phyloP scores from a whole-genome alignment of 2,888 invertebrate species.

The Helleia helle region DNA sequence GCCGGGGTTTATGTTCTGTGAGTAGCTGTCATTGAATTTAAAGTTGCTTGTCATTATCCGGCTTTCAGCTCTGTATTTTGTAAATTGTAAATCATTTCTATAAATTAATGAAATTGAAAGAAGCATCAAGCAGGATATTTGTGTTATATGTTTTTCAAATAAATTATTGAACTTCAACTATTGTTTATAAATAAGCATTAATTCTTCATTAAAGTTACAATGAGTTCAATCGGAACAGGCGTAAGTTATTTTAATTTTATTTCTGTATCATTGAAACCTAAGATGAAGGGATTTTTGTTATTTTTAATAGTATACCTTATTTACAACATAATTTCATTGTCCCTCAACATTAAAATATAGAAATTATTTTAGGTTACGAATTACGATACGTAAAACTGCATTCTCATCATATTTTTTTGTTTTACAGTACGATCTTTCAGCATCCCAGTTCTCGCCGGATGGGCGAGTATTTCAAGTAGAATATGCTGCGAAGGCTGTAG shows the following conservation, averaged over 20 bases:
- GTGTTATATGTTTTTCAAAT: no score
- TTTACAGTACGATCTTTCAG: constrained; percentile 97
- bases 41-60: constrained; percentile 11
- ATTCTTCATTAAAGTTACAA: constrained; percentile 45
- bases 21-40: no score
- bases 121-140: no score
- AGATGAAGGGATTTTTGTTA: no score
- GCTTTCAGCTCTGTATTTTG: constrained; percentile 3
- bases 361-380: constrained; percentile 13
- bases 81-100: no score
- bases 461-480: constrained; percentile 99
- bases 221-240: constrained; percentile 97
- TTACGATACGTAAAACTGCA: constrained; percentile 19
- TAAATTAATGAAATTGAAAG: no score
- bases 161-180: no score
- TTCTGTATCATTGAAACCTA: no score
- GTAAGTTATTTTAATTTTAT: constrained; percentile 72
- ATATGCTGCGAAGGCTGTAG: constrained; percentile 99
- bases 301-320: no score
- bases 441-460: constrained; percentile 99
- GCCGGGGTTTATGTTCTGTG: no score
- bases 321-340: no score
- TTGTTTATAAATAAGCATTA: background rate
- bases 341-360: no score
- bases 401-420: constrained; percentile 23